Base-by-base conservation (phyloP, 2,888 invertebrate species). In the Coelopa pilipes region DNA sequence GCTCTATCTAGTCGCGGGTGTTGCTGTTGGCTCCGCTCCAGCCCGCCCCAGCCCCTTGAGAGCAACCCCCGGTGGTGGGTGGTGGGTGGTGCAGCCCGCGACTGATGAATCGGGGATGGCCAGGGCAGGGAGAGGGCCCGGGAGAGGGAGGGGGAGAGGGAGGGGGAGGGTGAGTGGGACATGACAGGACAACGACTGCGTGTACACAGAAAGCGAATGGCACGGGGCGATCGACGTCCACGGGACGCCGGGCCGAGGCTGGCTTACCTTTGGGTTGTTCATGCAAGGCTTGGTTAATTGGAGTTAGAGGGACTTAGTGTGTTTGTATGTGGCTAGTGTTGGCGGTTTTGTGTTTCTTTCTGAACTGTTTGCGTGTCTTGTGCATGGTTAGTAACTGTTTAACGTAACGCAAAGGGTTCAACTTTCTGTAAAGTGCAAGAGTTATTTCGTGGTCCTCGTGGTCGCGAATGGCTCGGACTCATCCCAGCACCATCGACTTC, bases 381-480 rank as follows among this genome's bases (percentile, higher is more conserved):
- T 76, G 78, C 72, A 81, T 76, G 78, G 85, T 84, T 84, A 84
- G 84, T 85, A 84, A 84, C 82, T 84, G 76, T 82, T 84, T 84
- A 81, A 82, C 75, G 79, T 79, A 77, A 79, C 80, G 82, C 79
- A 83, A 74, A 69, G 76, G 77, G 79, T 82, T 83, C 82, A 79
- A 78, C 74, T 82, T 78, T 82, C 84, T 84, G 85, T 80, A 84
- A 85, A 75, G 74, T 74, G 67, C 21, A 63, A 63, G 19, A 55
- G 45, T 55, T 62, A 19, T 71, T 63, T 63, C 65, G 46, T 68
- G 69, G 34, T 62, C 15, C 15, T 55, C 60, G 66, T 46, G 57
- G 72, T 70, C 53, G 17, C 60, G 57, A 21, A 59, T n/a, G n/a
- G 15, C 63, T 47, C 45, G 47, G 19, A 11, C 63, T 65, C 15